Evolutionary conservation across 2,888 invertebrate genomes (phyloP), one percentile per base, ranked within the genome.

Genomic region (Fabriciana adippe): DNA sequence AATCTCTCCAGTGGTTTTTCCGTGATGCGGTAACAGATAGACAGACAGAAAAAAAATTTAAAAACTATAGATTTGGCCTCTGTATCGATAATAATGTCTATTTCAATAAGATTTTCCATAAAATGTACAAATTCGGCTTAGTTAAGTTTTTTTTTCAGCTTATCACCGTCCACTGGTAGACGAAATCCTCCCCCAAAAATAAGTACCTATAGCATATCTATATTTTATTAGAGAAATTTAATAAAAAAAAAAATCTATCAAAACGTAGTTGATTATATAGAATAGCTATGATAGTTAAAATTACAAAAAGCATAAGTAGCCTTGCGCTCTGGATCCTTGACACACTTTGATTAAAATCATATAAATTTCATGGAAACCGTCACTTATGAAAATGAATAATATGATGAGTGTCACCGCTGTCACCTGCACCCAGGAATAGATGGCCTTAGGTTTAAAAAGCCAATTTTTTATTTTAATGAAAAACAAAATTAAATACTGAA

Each of bases 331-430:
- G 41, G 53, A 47, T 54, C 70, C 70, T 67, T 70, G 70, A 70
- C 70, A 67, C 35, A 62, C 16, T 62, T 71, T 71, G 62, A 65
- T 68, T 54, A 41, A 45, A 64, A 62, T 71, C 60, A 45, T 45
- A 47, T 55, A 64, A 63, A 50, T 60, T 59, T 66, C 63, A 47
- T 66, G 47, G 59, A 59, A 65, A 55, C 15, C 21, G 54, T 66
- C 53, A 69, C 41, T 48, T 51, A 26, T 64, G 51, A 56, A 64
- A 65, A 54, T 64, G n/a, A 57, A 62, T 64, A 65, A 55, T 65
- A 65, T 65, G 69, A 69, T 64, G 61, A 13, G 48, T 66, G 62
- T 61, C 62, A n/a, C 5, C 59, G 26, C 6, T 47, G 61, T 53
- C 62, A 66, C 26, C 26, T 59, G 48, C 5, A 2, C 26, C 5